Conservation (phyloP, 1,140 invertebrate species). For the Diachasmimorpha longicaudata region DNA sequence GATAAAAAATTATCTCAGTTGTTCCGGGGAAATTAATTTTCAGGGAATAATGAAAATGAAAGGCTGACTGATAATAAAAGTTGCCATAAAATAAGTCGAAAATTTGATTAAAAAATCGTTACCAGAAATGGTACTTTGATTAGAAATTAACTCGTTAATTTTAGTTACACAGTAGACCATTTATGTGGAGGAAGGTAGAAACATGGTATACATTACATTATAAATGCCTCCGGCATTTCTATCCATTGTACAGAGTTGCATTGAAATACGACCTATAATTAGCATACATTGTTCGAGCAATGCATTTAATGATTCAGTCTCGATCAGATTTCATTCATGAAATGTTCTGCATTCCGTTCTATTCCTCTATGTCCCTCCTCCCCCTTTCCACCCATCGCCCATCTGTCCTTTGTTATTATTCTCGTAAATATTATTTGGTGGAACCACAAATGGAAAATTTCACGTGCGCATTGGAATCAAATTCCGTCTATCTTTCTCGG, state of each 20-base stretch:
- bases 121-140: neutral
- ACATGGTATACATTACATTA: neutral
- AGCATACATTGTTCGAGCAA: neutral
- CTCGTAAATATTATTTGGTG: neutral
- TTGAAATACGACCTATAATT: neutral
- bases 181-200: neutral
- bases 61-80: too few relatives aligned
- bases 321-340: neutral
- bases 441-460: neutral
- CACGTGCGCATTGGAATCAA: neutral
- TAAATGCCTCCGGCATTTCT: neutral
- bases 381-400: too few relatives aligned
- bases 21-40: too few relatives aligned
- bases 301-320: neutral
- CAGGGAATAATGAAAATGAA: too few relatives aligned
- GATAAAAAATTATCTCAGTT: too few relatives aligned
- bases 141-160: neutral
- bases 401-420: neutral
- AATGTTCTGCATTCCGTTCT: neutral
- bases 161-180: neutral
- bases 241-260: neutral
- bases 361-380: neutral
- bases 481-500: neutral
- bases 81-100: too few relatives aligned
- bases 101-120: too few relatives aligned